Base-by-base conservation (phyloP, 2,113 vertebrate genomes). In the Nestor notabilis region DNA sequence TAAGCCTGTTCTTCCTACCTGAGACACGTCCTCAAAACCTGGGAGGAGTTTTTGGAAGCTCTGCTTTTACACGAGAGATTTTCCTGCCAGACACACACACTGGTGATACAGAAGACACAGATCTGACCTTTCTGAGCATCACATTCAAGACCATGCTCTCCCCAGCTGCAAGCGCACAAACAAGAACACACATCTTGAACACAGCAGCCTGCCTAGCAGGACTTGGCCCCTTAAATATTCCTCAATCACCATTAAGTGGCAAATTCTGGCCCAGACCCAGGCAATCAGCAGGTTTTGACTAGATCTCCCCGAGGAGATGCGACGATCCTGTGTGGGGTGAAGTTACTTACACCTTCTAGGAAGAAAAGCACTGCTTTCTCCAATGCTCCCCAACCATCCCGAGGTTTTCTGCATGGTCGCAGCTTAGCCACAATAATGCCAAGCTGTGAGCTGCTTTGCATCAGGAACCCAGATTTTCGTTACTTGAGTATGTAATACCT, bases 361-460 rank as follows among this genome's bases (percentile, higher is more conserved):
- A 84, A 61, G 50, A 87, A 52, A 33, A 69, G 44, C 35, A 5
- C 28, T 39, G 21, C 52, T 9, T 60, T 16, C 44, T 63, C 37
- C 0, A 0, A 4, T 4, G 25, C 20, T 66, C 53, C 46, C 33
- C 2, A 6, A 10, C 23, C 63, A 47, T 9, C 12, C 52, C 5
- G 16, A 75, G 4, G 20, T 10, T 55, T 89, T 68, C 77, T 39
- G 21, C 33, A 9, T 0, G 56, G 89, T 61, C 92, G 82, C 88
- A 92, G 83, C 33, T 66, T 1, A 74, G 79, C n/a, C 35, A 15
- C 50, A 37, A 1, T 0, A 0, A 80, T 21, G 64, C 78, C 92
- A 35, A 46, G 37, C 56, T 63, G 25, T 2, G 5, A 53, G 23
- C 17, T 66, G 25, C 58, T 33, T 2, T 27, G n/a, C 79, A 46